Evolutionary conservation across 2,113 vertebrate species (phyloP), one percentile per base, ranked within the genome.

Genomic region (Istiophorus platypterus): DNA sequence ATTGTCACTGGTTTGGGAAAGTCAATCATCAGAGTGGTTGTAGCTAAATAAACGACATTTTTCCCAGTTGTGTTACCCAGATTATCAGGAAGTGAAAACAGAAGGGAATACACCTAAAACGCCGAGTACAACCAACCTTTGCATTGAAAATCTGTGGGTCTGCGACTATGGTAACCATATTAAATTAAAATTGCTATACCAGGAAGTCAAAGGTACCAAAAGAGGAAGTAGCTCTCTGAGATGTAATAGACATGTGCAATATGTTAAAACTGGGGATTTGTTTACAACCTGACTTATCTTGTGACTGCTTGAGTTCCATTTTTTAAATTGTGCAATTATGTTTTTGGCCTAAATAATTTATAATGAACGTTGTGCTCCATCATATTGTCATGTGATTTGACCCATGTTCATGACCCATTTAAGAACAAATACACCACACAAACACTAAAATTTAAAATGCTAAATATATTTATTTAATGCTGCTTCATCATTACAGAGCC

Each of bases 181-280:
- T 26, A 41, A 24, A 41, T 34, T 4, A 41, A 39, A 76, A 42
- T 26, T 42, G 26, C 7, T 15, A 7, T 37, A 66, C 70, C 29
- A 37, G 13, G 41, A 59, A 67, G 18, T 17, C 34, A 52, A 12
- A 63, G 42, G 34, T 74, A 10, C 14, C 20, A 64, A 76, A 80
- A 49, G 24, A 82, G 76, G 83, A 85, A 85, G 75, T 59, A 47
- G n/a, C 29, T 52, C n/a, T 56, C 39, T 65, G 2, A 66, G 26
- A 59, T 34, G 27, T 15, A 67, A 15, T 13, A 31, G 22, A n/a
- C 22, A 27, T 75, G 37, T 61, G 15, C 11, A 51, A 34, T 14
- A 20, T 42, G 17, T 14, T 52, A 22, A 51, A 64, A 31, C 24
- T 7, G 27, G 1, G 14, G 12, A 29, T 26, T 49, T 54, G 17